Conservation (phyloP, 2,888 invertebrate species). For the Dione vanillae region DNA sequence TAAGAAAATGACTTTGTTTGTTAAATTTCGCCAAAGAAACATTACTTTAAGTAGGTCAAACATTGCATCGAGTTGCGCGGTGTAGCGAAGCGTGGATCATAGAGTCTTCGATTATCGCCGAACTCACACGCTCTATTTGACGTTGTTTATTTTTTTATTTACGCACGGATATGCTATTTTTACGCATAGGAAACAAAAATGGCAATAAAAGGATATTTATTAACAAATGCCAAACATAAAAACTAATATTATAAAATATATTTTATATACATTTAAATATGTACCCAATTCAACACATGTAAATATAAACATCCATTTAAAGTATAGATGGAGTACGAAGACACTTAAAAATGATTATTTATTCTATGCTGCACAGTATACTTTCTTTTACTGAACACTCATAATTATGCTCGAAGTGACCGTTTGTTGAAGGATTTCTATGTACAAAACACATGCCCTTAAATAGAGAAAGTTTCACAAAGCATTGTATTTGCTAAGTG, state of each 20-base stretch:
- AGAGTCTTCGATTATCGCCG: conserved; percentile 69
- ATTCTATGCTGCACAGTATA: conserved; percentile 31
- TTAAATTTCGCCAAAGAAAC: conserved; percentile 58
- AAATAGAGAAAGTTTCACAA: conserved; percentile 46
- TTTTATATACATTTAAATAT: not conserved
- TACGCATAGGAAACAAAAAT: conserved; percentile 8
- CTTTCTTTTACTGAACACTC: conserved; percentile 41
- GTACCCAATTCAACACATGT: not conserved
- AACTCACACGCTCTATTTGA: conserved; percentile 78
- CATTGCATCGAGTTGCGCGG: conserved; percentile 74
- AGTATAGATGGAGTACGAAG: not conserved
- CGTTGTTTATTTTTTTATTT: conserved; percentile 53
- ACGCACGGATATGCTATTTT: conserved; percentile 47
- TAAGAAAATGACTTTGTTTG: conserved; percentile 35
- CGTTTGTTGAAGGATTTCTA: conserved; percentile 47
- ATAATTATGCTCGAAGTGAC: conserved; percentile 41
- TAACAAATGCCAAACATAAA: too few species aligned
- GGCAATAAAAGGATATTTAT: not conserved
- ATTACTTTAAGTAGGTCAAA: conserved; percentile 70
- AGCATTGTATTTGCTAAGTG: conserved; percentile 35
- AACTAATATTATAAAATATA: not conserved
- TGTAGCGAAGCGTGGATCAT: conserved; percentile 67
- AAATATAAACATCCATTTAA: not conserved
- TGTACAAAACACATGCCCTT: conserved; percentile 44
- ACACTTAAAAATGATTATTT: conserved; percentile 29